Evolutionary conservation across 2,888 invertebrate genomes (phyloP).

Genomic region (Drosophila neonasuta): DNA sequence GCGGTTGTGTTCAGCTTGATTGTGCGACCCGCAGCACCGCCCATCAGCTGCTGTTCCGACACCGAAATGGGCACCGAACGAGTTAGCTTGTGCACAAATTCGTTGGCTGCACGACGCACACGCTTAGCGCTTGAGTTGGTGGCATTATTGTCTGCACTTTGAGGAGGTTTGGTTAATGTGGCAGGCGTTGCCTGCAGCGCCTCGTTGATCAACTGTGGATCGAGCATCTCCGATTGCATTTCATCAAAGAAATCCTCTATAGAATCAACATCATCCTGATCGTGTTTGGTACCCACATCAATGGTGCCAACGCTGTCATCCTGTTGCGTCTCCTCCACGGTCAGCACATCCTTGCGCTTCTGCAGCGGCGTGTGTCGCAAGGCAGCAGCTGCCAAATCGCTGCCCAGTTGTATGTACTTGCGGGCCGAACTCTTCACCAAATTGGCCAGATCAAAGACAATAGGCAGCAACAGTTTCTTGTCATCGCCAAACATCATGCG

Average conservation of each 20-base stretch:
- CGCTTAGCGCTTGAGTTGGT: conserved; percentile 28
- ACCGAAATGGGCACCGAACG: conserved; percentile 74
- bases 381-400: conserved; percentile 49
- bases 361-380: conserved; percentile 40
- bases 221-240: conserved; percentile 72
- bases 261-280: conserved; percentile 33
- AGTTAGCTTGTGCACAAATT: conserved; percentile 78
- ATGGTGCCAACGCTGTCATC: conserved; percentile 62
- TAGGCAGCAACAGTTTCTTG: conserved; percentile 85
- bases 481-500: conserved; percentile 85
- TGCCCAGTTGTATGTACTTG: conserved; percentile 66
- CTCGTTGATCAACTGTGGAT: conserved; percentile 78
- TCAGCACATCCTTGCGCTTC: conserved; percentile 62
- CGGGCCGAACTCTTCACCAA: conserved; percentile 84
- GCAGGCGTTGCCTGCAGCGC: conserved; percentile 55
- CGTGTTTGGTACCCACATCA: conserved; percentile 31
- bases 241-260: conserved; percentile 76
- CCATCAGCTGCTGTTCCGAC: conserved; percentile 64
- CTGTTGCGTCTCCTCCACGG: conserved; percentile 47
- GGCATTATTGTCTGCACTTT: neutral
- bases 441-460: conserved; percentile 86
- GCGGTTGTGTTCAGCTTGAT: conserved; percentile 78
- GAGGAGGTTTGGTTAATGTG: no score
- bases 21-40: conserved; percentile 60
- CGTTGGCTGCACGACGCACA: conserved; percentile 61